A percentile compares a stretch with the other conserved stretches of the same genome.
These are phyloP conservation scores for Thunnus maccoyii DNA, from an alignment of 2,113 vertebrate genomes.

Conservation along the genomic window DNA sequence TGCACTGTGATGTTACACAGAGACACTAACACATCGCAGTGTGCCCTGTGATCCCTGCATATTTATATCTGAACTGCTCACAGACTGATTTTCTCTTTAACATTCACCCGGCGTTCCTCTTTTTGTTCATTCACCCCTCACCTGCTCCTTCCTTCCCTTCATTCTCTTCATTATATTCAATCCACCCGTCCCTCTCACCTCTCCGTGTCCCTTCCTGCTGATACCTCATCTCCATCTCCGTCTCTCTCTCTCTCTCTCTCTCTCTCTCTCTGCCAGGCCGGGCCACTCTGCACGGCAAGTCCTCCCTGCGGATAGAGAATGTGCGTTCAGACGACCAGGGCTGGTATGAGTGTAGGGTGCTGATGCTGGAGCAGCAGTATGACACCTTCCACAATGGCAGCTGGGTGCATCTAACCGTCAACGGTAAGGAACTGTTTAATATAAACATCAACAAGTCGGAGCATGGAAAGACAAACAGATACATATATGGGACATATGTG, in stretches of 20 bases:
- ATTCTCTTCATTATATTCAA: constrained; percentile 42
- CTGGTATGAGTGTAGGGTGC: constrained; percentile 99
- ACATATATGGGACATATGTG: background rate
- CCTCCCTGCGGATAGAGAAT: constrained; percentile 95
- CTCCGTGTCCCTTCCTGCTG: constrained; percentile 9
- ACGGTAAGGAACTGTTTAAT: constrained; percentile 85
- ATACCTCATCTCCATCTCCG: constrained; percentile 1
- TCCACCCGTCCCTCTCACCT: constrained; percentile 28
- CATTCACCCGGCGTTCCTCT: constrained; percentile 24
- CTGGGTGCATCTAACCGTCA: constrained; percentile 98
- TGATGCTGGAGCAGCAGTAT: constrained; percentile 97
- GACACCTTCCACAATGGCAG: constrained; percentile 99
- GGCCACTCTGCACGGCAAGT: constrained; percentile 95
- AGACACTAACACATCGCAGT: background rate
- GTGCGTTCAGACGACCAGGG: constrained; percentile 97
- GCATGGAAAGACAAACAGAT: background rate
- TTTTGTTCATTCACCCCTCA: constrained; percentile 24
- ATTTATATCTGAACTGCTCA: constrained; percentile 32
- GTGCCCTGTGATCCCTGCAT: constrained; percentile 38
- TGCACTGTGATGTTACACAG: constrained; percentile 7
- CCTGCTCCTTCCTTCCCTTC: constrained; percentile 6
- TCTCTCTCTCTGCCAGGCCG: constrained; percentile 85
- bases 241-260: background rate
- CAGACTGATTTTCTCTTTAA: constrained; percentile 41
- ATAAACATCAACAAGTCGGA: background rate